Evolutionary conservation across 2,113 vertebrate genomes (phyloP).

Genomic region (Apodemus sylvaticus): DNA sequence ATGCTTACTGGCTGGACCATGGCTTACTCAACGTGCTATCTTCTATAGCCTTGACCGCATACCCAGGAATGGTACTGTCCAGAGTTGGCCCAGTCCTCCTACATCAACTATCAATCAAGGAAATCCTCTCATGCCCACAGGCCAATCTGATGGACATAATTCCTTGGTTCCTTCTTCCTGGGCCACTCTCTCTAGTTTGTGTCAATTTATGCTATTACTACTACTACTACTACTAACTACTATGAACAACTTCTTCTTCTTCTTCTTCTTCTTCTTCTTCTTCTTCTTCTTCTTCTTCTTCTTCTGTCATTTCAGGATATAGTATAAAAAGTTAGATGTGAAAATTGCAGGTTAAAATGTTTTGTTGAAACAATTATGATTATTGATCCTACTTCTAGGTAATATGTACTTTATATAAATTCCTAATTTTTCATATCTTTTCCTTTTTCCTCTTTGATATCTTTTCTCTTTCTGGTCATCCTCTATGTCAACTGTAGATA

Average conservation of each 20-base stretch:
- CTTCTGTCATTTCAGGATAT: neutral
- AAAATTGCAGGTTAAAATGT: neutral
- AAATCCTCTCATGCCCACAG: neutral
- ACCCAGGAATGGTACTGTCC: neutral
- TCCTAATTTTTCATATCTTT: neutral
- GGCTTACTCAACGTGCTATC: no score
- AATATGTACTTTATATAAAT: neutral
- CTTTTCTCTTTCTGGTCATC: neutral
- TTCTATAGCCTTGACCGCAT: neutral
- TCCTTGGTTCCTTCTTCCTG: neutral
- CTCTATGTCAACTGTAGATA: neutral
- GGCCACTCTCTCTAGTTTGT: neutral
- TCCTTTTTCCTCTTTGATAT: neutral
- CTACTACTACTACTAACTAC: no score
- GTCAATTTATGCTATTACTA: neutral
- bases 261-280: no score
- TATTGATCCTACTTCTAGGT: neutral
- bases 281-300: no score
- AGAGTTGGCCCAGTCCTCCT: neutral
- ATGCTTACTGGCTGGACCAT: neutral
- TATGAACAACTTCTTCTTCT: neutral
- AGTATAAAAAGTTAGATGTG: neutral
- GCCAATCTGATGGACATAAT: neutral
- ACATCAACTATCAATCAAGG: neutral
- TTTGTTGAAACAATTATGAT: neutral